phyloP scores from a whole-genome alignment of 2,797 vertebrate species.

The Momotus momota region DNA sequence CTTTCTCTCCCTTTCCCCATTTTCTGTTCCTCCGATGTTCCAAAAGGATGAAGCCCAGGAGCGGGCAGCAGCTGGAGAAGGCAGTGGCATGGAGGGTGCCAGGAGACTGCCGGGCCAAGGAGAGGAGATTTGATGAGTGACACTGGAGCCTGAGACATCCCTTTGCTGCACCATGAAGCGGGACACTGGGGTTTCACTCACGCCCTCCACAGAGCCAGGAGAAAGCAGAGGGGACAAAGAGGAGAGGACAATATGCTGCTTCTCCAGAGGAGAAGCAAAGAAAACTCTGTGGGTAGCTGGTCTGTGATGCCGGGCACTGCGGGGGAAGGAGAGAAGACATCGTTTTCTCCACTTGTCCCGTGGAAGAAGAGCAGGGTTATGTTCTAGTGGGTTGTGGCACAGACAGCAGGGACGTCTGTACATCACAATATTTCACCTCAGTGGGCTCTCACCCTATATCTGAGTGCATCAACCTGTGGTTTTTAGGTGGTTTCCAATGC shows the following conservation, averaged over 20 bases:
- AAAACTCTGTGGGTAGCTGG: background rate
- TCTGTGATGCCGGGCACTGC: background rate
- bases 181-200: background rate
- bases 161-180: background rate
- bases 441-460: background rate
- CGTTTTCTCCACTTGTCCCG: background rate
- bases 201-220: background rate
- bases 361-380: background rate
- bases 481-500: background rate
- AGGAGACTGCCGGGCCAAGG: rapidly evolving
- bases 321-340: background rate
- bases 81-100: background rate
- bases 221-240: rapidly evolving
- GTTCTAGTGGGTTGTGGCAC: rapidly evolving
- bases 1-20: background rate
- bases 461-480: rapidly evolving
- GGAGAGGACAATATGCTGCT: background rate
- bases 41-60: background rate
- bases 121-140: background rate
- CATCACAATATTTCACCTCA: background rate
- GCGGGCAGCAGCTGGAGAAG: background rate
- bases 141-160: background rate
- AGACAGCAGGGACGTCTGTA: background rate
- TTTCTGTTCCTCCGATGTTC: background rate
- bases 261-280: background rate